Conservation (phyloP, 2,797 vertebrate species). For the Diplodus puntazzo region DNA sequence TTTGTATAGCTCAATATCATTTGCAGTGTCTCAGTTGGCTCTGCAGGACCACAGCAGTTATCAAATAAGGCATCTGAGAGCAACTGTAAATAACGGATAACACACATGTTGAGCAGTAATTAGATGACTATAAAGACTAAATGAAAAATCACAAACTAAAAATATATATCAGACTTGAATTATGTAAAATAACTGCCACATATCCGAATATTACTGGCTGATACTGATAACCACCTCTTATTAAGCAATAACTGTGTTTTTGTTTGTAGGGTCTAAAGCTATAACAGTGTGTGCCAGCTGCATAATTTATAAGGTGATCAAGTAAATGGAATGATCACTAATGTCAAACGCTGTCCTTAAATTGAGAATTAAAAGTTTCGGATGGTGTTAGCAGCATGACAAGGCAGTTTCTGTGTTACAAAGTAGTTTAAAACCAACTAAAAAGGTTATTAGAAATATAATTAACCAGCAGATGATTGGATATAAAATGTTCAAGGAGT, state of each 20-base stretch:
- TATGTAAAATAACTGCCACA: not conserved
- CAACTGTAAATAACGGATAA: not conserved
- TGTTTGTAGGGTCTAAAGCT: not conserved
- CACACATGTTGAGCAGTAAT: not conserved
- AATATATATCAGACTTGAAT: not conserved
- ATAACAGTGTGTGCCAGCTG: not conserved
- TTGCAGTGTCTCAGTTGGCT: constrained; percentile 3
- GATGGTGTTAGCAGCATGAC: not conserved
- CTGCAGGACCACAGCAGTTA: not conserved
- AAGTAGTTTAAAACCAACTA: not conserved
- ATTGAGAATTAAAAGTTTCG: not conserved
- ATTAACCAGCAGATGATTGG: not conserved
- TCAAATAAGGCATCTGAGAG: not conserved
- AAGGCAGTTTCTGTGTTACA: not conserved
- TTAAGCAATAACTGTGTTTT: not conserved
- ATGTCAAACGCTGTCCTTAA: not conserved
- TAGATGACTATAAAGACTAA: not conserved
- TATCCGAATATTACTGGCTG: not conserved
- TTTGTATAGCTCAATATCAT: constrained; percentile 14
- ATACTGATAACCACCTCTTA: not conserved
- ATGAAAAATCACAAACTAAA: not conserved
- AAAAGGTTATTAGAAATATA: not conserved
- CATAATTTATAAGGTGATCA: not conserved
- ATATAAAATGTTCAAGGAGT: not conserved
- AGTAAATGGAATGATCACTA: not conserved